Evolutionary conservation across 2,797 vertebrate genomes (phyloP).

Genomic region (Pipistrellus nathusii): DNA sequence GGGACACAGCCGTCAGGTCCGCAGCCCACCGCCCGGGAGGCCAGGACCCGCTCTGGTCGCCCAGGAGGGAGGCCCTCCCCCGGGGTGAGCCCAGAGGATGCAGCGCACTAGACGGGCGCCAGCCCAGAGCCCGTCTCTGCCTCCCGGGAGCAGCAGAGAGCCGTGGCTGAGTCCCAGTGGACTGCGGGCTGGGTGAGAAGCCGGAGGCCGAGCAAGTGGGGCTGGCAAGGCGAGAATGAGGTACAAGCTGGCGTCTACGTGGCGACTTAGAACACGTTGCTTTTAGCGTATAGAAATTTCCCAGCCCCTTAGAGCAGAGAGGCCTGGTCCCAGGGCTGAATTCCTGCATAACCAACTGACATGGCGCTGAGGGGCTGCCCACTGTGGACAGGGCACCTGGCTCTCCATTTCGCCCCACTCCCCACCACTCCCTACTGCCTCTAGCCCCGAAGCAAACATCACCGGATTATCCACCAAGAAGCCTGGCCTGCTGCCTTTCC

Average conservation of each 20-base stretch:
- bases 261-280: background rate
- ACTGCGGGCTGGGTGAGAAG: rapidly evolving
- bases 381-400: background rate
- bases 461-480: rapidly evolving
- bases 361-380: too few relatives aligned
- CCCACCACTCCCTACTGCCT: background rate
- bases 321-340: background rate
- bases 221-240: rapidly evolving
- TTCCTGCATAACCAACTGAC: background rate
- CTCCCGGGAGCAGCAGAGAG: background rate
- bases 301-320: background rate
- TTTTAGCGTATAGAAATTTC: background rate
- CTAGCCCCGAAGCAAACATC: background rate
- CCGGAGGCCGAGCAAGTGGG: background rate
- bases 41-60: rapidly evolving
- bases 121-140: background rate
- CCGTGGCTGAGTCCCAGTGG: rapidly evolving
- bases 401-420: background rate
- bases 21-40: background rate
- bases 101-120: background rate
- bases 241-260: background rate
- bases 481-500: background rate
- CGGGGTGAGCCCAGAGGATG: background rate
- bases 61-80: background rate
- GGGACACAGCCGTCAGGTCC: rapidly evolving